phyloP scores from a whole-genome alignment of 2,888 invertebrate species.

The Charanyca ferruginea region DNA sequence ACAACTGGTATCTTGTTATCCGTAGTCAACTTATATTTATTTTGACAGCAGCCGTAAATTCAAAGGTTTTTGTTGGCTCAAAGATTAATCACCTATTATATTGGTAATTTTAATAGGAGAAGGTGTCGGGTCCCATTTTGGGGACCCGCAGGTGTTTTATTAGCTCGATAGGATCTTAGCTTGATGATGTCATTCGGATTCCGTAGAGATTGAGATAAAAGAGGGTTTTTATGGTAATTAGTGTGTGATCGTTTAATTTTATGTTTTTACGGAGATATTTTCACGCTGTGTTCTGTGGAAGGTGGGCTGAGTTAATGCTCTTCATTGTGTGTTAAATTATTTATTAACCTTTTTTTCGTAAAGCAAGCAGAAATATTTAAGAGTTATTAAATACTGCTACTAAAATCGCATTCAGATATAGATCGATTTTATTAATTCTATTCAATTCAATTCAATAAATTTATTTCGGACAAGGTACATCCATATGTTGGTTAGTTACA shows the following conservation, averaged over 20 bases:
- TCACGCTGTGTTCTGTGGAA: constrained; percentile 52
- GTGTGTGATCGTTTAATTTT: constrained; percentile 63
- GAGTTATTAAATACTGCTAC: not conserved
- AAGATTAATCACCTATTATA: constrained; percentile 89
- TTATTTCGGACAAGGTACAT: no score
- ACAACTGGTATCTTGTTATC: constrained; percentile 74
- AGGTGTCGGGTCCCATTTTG: constrained; percentile 79
- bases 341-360: constrained; percentile 13
- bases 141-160: constrained; percentile 68
- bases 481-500: no score
- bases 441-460: no score
- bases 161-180: constrained; percentile 59
- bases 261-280: constrained; percentile 56
- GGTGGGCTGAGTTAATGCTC: constrained; percentile 37
- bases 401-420: not conserved
- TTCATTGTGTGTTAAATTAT: constrained; percentile 53
- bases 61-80: constrained; percentile 77
- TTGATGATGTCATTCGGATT: constrained; percentile 65
- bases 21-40: constrained; percentile 82
- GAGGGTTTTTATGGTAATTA: constrained; percentile 67
- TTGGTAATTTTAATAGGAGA: constrained; percentile 86
- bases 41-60: constrained; percentile 86
- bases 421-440: not conserved
- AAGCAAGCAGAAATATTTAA: not conserved
- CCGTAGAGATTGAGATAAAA: constrained; percentile 66